Percentiles rank a stretch among this genome's conserved stretches.
These are phyloP conservation scores for Globia sparganii DNA, from an alignment of 2,888 invertebrate genomes.

Conservation along the genomic window DNA sequence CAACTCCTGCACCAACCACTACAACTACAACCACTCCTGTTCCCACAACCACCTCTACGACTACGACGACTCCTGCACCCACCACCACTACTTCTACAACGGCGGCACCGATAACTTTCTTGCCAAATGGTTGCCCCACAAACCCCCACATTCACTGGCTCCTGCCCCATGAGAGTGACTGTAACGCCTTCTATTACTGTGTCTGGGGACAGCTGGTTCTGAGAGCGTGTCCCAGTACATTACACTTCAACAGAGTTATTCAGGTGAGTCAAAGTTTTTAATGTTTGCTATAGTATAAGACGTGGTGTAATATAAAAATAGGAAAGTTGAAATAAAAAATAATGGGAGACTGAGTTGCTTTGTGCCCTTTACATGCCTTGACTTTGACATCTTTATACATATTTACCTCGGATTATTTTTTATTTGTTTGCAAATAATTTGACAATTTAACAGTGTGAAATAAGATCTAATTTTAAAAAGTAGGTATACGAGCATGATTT, in stretches of 20 bases:
- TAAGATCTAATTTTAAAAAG: neutral
- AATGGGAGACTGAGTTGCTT: neutral
- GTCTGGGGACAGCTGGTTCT: slow-evolving; percentile 77
- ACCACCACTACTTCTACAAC: slow-evolving; percentile 37
- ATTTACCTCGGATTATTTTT: neutral
- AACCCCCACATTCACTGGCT: slow-evolving; percentile 80
- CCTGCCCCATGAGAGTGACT: slow-evolving; percentile 77
- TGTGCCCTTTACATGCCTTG: neutral
- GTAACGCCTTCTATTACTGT: slow-evolving; percentile 83
- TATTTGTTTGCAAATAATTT: neutral
- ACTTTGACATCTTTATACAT: neutral
- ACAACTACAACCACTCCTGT: neutral
- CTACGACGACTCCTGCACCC: slow-evolving; percentile 6
- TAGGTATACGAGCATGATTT: neutral
- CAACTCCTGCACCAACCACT: neutral
- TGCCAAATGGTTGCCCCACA: slow-evolving; percentile 82
- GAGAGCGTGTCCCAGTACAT: slow-evolving; percentile 69
- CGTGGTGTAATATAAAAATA: neutral
- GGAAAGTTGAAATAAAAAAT: neutral
- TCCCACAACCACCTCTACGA: neutral
- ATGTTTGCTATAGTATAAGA: neutral
- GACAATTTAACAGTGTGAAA: neutral
- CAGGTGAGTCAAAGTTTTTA: slow-evolving; percentile 72
- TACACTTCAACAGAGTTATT: slow-evolving; percentile 78
- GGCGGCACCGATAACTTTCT: slow-evolving; percentile 65